These are phyloP conservation scores for Poeciliopsis retropinna DNA, from an alignment of 2,113 vertebrate genomes.

Conservation along the genomic window DNA sequence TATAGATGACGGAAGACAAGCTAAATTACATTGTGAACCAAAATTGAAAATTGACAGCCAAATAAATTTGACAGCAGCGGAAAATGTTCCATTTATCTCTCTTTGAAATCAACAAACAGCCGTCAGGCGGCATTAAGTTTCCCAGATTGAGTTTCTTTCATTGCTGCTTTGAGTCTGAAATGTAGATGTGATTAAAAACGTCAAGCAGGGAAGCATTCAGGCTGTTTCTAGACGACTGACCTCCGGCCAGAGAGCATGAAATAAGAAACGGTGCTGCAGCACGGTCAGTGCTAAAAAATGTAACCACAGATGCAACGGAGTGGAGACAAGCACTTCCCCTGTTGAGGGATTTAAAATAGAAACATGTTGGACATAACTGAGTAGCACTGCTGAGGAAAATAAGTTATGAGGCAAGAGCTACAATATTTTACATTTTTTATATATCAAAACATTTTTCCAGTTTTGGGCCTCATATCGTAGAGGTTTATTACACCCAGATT, in stretches of 20 bases:
- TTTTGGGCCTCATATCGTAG: no score
- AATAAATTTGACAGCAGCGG: conserved; percentile 1
- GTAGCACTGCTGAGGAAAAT: not conserved
- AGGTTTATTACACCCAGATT: no score
- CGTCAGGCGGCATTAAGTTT: conserved; percentile 1
- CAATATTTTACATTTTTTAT: not conserved
- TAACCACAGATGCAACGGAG: not conserved
- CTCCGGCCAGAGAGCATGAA: conserved; percentile 26
- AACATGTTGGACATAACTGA: not conserved
- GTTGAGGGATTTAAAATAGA: not conserved
- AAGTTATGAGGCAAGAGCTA: not conserved
- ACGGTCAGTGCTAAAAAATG: not conserved
- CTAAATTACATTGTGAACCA: not conserved
- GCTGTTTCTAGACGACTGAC: conserved; percentile 22
- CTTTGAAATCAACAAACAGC: conserved; percentile 13
- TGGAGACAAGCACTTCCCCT: not conserved
- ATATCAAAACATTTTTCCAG: no score
- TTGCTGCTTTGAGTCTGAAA: not conserved
- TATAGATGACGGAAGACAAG: not conserved
- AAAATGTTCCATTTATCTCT: conserved; percentile 1
- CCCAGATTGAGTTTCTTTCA: conserved; percentile 7
- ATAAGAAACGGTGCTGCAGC: conserved; percentile 7
- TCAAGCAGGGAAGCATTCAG: not conserved
- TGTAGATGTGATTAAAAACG: not conserved
- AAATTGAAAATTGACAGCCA: conserved; percentile 5